Evolutionary conservation across 2,113 vertebrate species (phyloP).

Genomic region (Galeopterus variegatus): DNA sequence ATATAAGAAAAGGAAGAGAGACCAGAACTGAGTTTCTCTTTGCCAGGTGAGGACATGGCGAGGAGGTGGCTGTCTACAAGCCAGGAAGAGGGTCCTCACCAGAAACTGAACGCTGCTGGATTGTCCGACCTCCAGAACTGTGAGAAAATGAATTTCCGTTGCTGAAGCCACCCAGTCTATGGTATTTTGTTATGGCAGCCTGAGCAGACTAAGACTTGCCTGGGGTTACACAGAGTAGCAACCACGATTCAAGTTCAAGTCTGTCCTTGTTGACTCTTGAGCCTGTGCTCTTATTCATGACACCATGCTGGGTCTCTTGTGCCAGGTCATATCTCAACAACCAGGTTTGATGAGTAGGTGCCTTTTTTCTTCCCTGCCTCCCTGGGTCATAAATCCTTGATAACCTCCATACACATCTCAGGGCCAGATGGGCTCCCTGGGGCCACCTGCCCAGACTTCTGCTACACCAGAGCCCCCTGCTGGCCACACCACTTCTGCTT

Average conservation of each 20-base stretch:
- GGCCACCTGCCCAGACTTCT: background rate
- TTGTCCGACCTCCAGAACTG: too few species aligned
- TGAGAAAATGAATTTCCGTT: background rate
- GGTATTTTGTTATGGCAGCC: background rate
- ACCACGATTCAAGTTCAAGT: background rate
- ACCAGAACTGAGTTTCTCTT: background rate
- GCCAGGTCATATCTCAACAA: fast-evolving
- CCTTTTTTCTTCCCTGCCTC: background rate
- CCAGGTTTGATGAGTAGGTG: background rate
- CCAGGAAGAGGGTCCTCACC: background rate
- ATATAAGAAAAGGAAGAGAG: background rate
- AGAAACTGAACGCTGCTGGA: background rate
- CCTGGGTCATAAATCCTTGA: background rate
- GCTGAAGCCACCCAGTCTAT: background rate
- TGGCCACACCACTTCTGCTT: background rate
- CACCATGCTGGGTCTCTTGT: background rate
- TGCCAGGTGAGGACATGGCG: background rate
- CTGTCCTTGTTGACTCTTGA: background rate
- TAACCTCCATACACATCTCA: background rate
- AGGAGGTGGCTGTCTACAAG: background rate
- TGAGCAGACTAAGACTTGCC: background rate
- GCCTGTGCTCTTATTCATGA: background rate
- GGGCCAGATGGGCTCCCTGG: background rate
- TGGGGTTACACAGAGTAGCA: background rate
- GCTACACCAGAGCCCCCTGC: conserved; percentile 47